Conservation (phyloP, 2,113 vertebrate genomes). For the Gambusia affinis region DNA sequence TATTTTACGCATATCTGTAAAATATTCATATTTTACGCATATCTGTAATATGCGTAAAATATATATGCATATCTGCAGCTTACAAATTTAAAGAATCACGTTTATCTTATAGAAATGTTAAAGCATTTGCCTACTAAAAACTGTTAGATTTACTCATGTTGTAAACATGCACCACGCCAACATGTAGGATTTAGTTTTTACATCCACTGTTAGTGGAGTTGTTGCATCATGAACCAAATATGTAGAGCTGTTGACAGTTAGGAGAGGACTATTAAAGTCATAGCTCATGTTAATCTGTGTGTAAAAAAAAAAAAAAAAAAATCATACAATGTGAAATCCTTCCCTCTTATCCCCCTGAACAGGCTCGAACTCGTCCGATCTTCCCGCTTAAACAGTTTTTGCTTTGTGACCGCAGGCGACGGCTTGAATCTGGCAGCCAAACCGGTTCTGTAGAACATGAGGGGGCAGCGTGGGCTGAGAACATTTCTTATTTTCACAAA, state of each 20-base stretch:
- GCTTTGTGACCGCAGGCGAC: slow-evolving; percentile 14
- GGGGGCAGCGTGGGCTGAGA: neutral
- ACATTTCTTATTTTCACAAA: neutral
- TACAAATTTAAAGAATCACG: neutral
- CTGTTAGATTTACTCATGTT: slow-evolving; percentile 3
- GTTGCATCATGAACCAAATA: neutral
- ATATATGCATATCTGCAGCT: neutral
- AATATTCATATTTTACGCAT: too few relatives aligned
- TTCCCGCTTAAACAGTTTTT: slow-evolving; percentile 33
- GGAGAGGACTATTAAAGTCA: neutral
- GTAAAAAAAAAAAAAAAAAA: slow-evolving; percentile 8
- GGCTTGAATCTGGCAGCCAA: slow-evolving; percentile 34
- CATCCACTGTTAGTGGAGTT: too few relatives aligned
- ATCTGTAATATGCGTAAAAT: too few relatives aligned
- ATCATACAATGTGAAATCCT: slow-evolving; percentile 4
- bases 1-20: neutral
- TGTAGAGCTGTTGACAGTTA: slow-evolving; percentile 25
- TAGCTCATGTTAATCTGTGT: neutral
- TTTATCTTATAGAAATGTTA: slow-evolving; percentile 17
- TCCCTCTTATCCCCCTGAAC: slow-evolving; percentile 2
- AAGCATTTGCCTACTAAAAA: slow-evolving; percentile 13
- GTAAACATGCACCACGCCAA: neutral
- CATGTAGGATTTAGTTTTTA: too few relatives aligned
- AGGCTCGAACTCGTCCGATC: slow-evolving; percentile 55
- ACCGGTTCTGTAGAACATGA: slow-evolving; percentile 58